These are phyloP conservation scores for Cladopsammia gracilis DNA, from an alignment of 64 coral and sea anemone species.

Conservation along the genomic window DNA sequence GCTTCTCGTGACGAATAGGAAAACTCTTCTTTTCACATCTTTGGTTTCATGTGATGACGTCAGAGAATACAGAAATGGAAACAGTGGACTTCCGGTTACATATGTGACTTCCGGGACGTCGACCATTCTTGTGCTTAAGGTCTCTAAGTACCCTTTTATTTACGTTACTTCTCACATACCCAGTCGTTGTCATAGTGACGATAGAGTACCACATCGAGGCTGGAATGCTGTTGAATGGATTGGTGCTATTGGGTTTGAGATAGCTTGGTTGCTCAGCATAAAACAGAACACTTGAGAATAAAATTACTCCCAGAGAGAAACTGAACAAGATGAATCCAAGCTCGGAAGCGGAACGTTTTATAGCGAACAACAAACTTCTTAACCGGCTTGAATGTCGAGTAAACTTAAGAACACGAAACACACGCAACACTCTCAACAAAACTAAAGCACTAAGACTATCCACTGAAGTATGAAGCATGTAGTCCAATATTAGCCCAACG, in stretches of 20 bases:
- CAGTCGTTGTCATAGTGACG: constrained; percentile 96
- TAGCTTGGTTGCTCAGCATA: constrained; percentile 60
- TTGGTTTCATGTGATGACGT: too few relatives aligned
- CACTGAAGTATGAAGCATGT: constrained; percentile 49
- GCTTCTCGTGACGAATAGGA: too few relatives aligned
- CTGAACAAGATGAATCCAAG: constrained; percentile 95
- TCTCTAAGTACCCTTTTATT: too few relatives aligned
- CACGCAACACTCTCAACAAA: constrained; percentile 78
- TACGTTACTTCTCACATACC: constrained; percentile 50
- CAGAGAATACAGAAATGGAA: too few relatives aligned
- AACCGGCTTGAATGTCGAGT: constrained; percentile 83
- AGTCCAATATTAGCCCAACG: constrained; percentile 58
- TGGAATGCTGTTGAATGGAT: constrained; percentile 88
- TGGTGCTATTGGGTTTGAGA: constrained; percentile 13
- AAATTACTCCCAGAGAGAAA: constrained; percentile 84
- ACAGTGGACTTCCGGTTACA: too few relatives aligned
- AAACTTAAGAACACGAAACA: constrained; percentile 95
- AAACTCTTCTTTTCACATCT: too few relatives aligned
- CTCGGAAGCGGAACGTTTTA: constrained; percentile 92
- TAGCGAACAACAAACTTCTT: constrained; percentile 88
- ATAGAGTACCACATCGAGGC: constrained; percentile 97
- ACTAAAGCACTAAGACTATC: constrained; percentile 84
- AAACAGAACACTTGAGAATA: constrained; percentile 89
- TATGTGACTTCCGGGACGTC: too few relatives aligned
- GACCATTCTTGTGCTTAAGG: too few relatives aligned